Evolutionary conservation across 2,797 vertebrate genomes (phyloP).

Genomic region (Fistularia commersonii): DNA sequence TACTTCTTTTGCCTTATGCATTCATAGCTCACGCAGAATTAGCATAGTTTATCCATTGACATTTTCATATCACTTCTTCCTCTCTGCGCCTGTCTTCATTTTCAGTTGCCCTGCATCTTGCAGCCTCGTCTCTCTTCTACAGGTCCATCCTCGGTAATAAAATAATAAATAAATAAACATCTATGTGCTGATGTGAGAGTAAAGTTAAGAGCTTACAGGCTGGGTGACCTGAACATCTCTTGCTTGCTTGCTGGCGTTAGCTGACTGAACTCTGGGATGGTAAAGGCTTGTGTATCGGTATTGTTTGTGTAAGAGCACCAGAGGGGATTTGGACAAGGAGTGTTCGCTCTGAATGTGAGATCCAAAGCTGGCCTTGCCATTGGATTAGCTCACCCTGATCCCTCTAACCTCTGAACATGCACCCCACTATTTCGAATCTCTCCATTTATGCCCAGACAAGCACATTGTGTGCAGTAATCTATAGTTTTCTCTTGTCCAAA

Average conservation of each 20-base stretch:
- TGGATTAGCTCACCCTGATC: conserved; percentile 71
- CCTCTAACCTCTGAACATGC: conserved; percentile 58
- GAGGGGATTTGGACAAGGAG: conserved; percentile 55
- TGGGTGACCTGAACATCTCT: conserved; percentile 41
- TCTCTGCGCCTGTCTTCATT: conserved; percentile 23
- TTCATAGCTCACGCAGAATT: conserved; percentile 64
- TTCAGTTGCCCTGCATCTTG: not conserved
- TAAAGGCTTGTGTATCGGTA: conserved; percentile 34
- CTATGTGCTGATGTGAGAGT: not conserved
- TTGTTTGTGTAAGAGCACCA: conserved; percentile 58
- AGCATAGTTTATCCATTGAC: conserved; percentile 62
- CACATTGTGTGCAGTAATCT: conserved; percentile 72
- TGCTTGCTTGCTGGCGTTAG: conserved; percentile 35
- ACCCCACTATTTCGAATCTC: conserved; percentile 62
- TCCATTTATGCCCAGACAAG: conserved; percentile 68
- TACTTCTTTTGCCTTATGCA: conserved; percentile 64
- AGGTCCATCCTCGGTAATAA: not conserved
- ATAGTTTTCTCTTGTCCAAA: conserved; percentile 61
- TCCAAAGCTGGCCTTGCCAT: conserved; percentile 56
- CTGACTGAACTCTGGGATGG: conserved; percentile 37
- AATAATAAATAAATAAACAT: not conserved
- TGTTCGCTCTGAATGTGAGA: conserved; percentile 57
- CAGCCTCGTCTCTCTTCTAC: not conserved
- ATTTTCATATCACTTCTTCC: conserved; percentile 64
- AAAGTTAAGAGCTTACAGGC: conserved; percentile 13